Base-by-base conservation (phyloP, 2,888 invertebrate genomes). In the Corbicula japonica region DNA sequence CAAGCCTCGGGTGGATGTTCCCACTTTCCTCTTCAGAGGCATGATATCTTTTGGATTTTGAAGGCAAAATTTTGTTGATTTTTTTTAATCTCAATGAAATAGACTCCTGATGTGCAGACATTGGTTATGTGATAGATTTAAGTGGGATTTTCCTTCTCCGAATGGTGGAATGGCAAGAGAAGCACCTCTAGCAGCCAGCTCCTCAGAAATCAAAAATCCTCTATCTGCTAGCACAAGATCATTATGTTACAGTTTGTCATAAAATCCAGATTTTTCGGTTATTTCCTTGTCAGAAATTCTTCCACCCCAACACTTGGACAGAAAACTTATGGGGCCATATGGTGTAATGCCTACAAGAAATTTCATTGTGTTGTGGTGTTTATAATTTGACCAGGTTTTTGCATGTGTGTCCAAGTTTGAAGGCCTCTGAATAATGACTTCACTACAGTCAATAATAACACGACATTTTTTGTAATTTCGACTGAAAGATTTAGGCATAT, bases 361-460 rank as follows among this genome's bases (percentile, higher is more conserved):
- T 32, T 68, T 75, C 6, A 60, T 4, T 12, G 75, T 74, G 35
- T 74, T 66, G 44, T 62, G 28, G n/a, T 58, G 44, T 41, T 72
- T 72, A 35, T 54, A 66, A 21, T 61, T 60, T 26, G 60, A 60
- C 48, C 41, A 75, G 1, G 68, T 68, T 18, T 50, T 35, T 23
- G 62, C 50, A n/a, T 61, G 26, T 18, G 61, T 61, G 32, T 38
- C 35, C 8, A 75, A 44, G 21, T 68, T 75, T 18, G 30, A 26
- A 12, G 50, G 62, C 5, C 75, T 48, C 18, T 75, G 32, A 52
- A 75, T 75, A n/a, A 68, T 68, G 1, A 75, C 28, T 26, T 75
- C 68, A 23, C 28, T 52, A 35, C 75, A 75, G 61, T 75, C 68
- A 75, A 75, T 75, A 0, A 68, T 75, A 0, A 52, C 35, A 6